Evolutionary conservation across 35 echinoderm and acorn worm species (phyloP), one percentile per base, ranked within the genome.

Genomic region (Stichopus chloronotus): DNA sequence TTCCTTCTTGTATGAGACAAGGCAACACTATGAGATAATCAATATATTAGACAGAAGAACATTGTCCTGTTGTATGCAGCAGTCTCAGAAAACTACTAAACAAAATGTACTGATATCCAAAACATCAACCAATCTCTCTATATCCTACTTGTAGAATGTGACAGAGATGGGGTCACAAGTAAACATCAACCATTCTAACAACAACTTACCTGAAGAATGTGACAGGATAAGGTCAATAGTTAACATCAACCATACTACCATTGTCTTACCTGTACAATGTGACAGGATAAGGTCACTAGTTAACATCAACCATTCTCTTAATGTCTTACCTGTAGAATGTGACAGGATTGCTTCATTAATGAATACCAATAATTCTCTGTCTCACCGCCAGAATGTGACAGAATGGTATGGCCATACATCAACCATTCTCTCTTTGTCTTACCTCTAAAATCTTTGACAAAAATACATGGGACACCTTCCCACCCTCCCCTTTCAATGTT

Each of bases 271-370:
- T 98, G 95, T 25, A 98, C 53, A 14, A 98, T 72, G 83, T 79
- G 88, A 60, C 95, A 98, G 78, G 96, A 94, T 53, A 91, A 93
- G 7, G 68, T 81, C 58, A 98, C 95, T 91, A 98, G 81, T 93
- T 98, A 59, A 93, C 78, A 65, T 99, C 59, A 8, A 63, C 14
- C 59, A 60, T 60, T 12, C 6, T 12, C 59, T 92, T 96, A 83
- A 6, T 20, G 8, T 79, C n/a, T 60, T 60, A n/a, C 59, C 59
- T 60, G 59, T 60, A 6, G 12, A 60, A 60, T 12, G 12, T 6
- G 12, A 60, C 59, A 60, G 6, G 6, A 60, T 60, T 12, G 12
- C 59, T 12, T 7, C 12, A 12, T 12, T 60, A 60, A 60, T 60
- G 59, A 7, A n/a, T 12, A 60, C 59, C 12, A 60, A 60, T 12